Percentiles rank a stretch among this genome's conserved stretches.
These are phyloP conservation scores for Cephalopholis sonnerati DNA, from an alignment of 2,113 vertebrate genomes.

Conservation along the genomic window DNA sequence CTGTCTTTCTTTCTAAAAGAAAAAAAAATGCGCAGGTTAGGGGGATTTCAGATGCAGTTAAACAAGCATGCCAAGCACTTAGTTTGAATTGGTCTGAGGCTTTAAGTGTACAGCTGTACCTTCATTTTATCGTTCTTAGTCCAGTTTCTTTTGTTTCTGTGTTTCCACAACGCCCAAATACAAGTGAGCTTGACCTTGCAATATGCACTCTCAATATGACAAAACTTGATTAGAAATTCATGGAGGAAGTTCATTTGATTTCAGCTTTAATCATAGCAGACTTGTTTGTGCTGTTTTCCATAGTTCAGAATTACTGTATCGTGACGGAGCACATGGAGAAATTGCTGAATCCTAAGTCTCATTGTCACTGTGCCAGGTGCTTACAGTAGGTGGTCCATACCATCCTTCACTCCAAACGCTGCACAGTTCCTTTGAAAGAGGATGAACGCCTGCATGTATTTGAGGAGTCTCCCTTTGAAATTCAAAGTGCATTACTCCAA, in stretches of 20 bases:
- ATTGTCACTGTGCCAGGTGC: background rate
- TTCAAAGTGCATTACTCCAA: conserved; percentile 18
- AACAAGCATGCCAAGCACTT: background rate
- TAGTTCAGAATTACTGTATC: background rate
- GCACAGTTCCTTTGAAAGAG: conserved; percentile 1
- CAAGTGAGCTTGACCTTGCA: background rate
- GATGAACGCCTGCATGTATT: conserved; percentile 12
- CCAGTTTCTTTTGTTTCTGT: background rate
- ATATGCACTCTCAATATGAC: background rate
- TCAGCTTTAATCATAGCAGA: background rate
- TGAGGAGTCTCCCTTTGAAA: conserved; percentile 10
- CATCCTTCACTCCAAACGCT: background rate
- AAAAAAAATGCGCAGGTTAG: too few relatives aligned
- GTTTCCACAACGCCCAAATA: background rate
- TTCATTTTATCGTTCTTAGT: background rate
- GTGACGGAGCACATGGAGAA: background rate
- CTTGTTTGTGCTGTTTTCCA: background rate
- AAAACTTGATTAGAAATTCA: background rate
- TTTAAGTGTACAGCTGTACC: background rate
- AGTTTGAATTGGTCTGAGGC: background rate
- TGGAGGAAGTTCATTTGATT: background rate
- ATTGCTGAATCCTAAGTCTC: background rate
- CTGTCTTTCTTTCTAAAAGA: too few relatives aligned
- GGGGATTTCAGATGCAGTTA: background rate
- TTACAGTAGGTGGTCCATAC: conserved; percentile 18